phyloP scores from a whole-genome alignment of 1,140 invertebrate genomes.

The Aphis craccivora region DNA sequence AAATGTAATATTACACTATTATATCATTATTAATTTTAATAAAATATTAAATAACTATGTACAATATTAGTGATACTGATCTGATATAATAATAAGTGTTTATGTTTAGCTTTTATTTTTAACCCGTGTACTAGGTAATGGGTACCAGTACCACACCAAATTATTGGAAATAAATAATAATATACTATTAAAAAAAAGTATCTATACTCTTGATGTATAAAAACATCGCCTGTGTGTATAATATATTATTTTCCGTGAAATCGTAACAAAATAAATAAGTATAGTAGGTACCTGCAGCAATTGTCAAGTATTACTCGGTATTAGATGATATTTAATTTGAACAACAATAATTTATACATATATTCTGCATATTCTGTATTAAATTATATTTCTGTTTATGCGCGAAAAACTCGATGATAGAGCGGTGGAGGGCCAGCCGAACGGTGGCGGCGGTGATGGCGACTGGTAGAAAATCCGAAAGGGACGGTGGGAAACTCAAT shows the following conservation, averaged over 20 bases:
- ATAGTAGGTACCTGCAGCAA: background rate
- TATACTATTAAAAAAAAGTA: background rate
- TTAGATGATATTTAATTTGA: slow-evolving; percentile 10
- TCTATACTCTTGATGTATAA: background rate
- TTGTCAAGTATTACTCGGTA: background rate
- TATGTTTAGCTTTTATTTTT: background rate
- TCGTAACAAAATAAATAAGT: background rate
- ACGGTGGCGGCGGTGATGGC: background rate
- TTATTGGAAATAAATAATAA: background rate
- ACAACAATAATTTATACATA: background rate
- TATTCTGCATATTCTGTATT: background rate
- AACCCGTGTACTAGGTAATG: background rate
- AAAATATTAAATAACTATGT: no score
- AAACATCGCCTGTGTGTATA: background rate
- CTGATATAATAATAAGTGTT: background rate
- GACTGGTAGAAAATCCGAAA: background rate
- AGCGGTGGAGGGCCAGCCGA: background rate
- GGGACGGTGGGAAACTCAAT: slow-evolving; percentile 30
- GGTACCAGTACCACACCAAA: background rate
- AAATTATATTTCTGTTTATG: background rate
- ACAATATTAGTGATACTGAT: no score
- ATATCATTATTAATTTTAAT: no score
- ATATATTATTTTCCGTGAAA: background rate
- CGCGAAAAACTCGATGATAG: background rate
- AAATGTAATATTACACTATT: no score